These are phyloP conservation scores for Poeciliopsis prolifica DNA, from an alignment of 2,113 vertebrate species.

Conservation along the genomic window DNA sequence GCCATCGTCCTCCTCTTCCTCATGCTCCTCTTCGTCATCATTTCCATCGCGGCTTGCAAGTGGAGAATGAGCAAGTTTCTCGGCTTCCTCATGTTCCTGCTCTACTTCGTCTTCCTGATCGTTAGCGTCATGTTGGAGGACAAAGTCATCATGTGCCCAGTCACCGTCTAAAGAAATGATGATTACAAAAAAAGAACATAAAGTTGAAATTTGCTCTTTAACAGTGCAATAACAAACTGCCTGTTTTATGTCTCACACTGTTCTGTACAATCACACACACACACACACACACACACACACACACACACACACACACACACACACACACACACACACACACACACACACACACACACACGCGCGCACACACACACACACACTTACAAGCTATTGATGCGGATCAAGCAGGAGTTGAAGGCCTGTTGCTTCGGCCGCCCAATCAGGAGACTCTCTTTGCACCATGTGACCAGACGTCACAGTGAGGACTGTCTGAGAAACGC, in stretches of 20 bases:
- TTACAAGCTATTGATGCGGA: neutral
- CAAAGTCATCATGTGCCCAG: slow-evolving; percentile 75
- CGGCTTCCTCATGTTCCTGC: slow-evolving; percentile 78
- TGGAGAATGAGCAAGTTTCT: slow-evolving; percentile 82
- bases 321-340: slow-evolving; percentile 7
- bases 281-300: slow-evolving; percentile 6
- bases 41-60: slow-evolving; percentile 78
- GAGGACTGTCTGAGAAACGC: slow-evolving; percentile 10
- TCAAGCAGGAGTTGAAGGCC: neutral
- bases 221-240: slow-evolving; percentile 19
- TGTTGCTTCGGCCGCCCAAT: slow-evolving; percentile 3
- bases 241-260: slow-evolving; percentile 18
- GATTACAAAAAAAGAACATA: neutral
- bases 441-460: slow-evolving; percentile 13
- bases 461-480: slow-evolving; percentile 20
- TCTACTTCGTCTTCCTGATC: slow-evolving; percentile 82
- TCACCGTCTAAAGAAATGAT: slow-evolving; percentile 66
- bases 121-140: slow-evolving; percentile 82
- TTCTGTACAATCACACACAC: slow-evolving; percentile 2
- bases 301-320: neutral
- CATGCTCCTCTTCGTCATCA: slow-evolving; percentile 82
- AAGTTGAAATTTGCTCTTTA: neutral
- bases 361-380: neutral
- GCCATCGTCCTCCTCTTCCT: slow-evolving; percentile 83
- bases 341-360: neutral